Conservation (phyloP, 2,113 vertebrate genomes). For the Microcebus jonahi region DNA sequence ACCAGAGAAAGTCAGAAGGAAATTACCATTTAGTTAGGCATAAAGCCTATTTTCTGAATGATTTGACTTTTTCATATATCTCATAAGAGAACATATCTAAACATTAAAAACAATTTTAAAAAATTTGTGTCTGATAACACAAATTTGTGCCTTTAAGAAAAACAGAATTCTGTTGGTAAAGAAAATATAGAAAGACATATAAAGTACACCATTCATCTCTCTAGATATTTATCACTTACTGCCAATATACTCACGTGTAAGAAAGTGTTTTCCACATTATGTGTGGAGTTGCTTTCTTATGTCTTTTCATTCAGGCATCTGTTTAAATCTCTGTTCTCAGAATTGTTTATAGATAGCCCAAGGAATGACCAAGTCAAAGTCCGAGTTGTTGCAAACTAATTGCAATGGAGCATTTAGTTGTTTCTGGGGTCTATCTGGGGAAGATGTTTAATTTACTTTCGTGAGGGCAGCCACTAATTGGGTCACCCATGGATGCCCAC, state of each 20-base stretch:
- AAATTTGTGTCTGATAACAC: neutral
- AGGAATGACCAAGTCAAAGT: neutral
- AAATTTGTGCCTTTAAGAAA: neutral
- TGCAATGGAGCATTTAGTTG: neutral
- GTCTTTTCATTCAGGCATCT: neutral
- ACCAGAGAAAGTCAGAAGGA: neutral
- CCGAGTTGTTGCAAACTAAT: neutral
- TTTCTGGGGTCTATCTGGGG: neutral
- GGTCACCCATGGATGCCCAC: neutral
- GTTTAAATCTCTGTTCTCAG: neutral
- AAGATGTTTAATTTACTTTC: constrained; percentile 38
- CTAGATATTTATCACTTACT: neutral
- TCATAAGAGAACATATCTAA: neutral
- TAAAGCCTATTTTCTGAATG: neutral
- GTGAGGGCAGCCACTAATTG: neutral
- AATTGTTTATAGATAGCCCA: neutral
- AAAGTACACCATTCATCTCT: neutral
- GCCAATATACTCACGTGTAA: neutral
- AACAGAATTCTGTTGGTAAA: neutral
- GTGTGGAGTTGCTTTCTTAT: neutral
- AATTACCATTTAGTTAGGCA: neutral
- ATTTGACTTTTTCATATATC: neutral
- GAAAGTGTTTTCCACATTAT: neutral
- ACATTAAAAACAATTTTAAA: neutral
- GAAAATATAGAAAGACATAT: neutral